Evolutionary conservation across 1,140 invertebrate species (phyloP).

Genomic region (Caenorhabditis inopinata): DNA sequence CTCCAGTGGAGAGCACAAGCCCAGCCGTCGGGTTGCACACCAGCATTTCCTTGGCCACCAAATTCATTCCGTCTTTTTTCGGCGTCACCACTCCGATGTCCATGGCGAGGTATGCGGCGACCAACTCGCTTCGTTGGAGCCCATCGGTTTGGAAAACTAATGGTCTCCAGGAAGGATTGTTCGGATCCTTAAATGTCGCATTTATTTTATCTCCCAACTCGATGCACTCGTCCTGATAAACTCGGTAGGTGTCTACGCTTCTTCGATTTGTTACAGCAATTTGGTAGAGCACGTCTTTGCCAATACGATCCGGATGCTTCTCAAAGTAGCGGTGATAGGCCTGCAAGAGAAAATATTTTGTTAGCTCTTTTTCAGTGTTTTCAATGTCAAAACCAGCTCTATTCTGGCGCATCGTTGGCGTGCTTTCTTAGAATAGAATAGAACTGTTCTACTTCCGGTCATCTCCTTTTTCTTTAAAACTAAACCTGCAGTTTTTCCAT

Average conservation of each 20-base stretch:
- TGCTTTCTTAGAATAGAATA: no score
- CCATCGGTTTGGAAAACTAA: slow-evolving; percentile 65
- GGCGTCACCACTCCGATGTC: slow-evolving; percentile 66
- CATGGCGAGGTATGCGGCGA: slow-evolving; percentile 65
- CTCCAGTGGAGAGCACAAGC: slow-evolving; percentile 63
- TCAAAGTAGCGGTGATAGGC: slow-evolving; percentile 56
- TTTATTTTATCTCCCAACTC: slow-evolving; percentile 61
- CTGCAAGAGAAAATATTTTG: no score
- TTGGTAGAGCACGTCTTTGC: slow-evolving; percentile 63
- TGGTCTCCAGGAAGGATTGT: slow-evolving; percentile 59
- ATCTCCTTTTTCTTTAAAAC: slow-evolving; percentile 50
- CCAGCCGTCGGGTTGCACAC: slow-evolving; percentile 64
- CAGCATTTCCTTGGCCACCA: slow-evolving; percentile 63
- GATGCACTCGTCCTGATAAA: slow-evolving; percentile 65
- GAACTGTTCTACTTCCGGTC: no score
- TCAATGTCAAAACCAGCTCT: no score
- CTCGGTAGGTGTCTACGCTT: slow-evolving; percentile 63
- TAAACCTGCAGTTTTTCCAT: slow-evolving; percentile 61
- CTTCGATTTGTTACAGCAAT: slow-evolving; percentile 64
- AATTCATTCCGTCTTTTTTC: slow-evolving; percentile 65
- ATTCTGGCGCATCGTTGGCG: no score
- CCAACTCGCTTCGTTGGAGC: slow-evolving; percentile 58
- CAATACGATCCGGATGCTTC: slow-evolving; percentile 60
- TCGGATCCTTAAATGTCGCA: slow-evolving; percentile 43
- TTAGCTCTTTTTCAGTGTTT: no score